Evolutionary conservation across 2,797 vertebrate species (phyloP).

Genomic region (Ptychadena robeensis): DNA sequence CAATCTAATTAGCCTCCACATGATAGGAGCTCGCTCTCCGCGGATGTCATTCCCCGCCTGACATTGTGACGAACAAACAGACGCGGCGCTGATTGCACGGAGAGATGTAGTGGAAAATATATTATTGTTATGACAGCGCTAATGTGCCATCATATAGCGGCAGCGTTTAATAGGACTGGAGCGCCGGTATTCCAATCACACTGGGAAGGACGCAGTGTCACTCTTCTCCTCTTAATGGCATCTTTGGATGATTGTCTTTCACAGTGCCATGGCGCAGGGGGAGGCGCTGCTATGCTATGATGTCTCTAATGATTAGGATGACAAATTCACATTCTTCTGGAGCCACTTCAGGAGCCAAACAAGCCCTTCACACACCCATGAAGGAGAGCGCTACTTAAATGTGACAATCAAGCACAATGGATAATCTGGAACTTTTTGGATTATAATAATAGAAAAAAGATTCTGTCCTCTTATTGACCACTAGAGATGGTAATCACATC

Average conservation of each 20-base stretch:
- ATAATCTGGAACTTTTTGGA: too few species aligned
- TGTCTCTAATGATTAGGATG: slow-evolving; percentile 28
- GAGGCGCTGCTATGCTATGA: slow-evolving; percentile 14
- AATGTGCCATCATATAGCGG: slow-evolving; percentile 21
- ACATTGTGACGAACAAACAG: slow-evolving; percentile 48
- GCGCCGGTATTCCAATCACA: slow-evolving; percentile 26
- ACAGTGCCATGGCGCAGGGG: slow-evolving; percentile 1
- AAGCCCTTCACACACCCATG: neutral
- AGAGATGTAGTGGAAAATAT: slow-evolving; percentile 41
- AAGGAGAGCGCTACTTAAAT: neutral
- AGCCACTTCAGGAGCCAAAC: neutral
- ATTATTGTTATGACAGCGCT: slow-evolving; percentile 21
- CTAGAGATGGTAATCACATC: too few species aligned
- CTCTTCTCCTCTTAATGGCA: slow-evolving; percentile 24
- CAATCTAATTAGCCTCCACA: slow-evolving; percentile 29
- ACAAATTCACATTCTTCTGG: neutral
- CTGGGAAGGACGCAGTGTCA: slow-evolving; percentile 32
- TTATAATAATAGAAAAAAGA: too few species aligned
- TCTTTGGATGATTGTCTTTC: slow-evolving; percentile 50
- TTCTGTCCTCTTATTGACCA: too few species aligned
- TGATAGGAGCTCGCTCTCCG: slow-evolving; percentile 2
- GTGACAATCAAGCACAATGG: too few species aligned
- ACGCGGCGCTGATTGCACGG: slow-evolving; percentile 14
- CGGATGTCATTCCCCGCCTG: slow-evolving; percentile 10
- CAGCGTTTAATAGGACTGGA: slow-evolving; percentile 35